phyloP scores from a whole-genome alignment of 2,797 vertebrate species.

The Danio aesculapii region DNA sequence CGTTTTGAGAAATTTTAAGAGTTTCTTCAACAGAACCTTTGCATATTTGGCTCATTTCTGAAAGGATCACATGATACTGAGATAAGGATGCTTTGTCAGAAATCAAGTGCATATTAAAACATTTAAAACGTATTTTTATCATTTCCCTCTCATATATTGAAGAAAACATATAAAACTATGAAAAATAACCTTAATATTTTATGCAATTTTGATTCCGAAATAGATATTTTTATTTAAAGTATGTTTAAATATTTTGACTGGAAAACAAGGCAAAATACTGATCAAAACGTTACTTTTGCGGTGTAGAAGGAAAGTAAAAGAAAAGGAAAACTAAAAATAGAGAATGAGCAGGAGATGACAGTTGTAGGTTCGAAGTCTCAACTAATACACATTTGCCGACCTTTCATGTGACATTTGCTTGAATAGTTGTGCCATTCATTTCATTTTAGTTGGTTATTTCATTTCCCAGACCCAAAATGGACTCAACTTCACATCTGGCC shows the following conservation, averaged over 20 bases:
- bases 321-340: background rate
- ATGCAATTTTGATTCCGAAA: background rate
- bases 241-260: constrained; percentile 5
- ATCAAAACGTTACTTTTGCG: background rate
- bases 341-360: background rate
- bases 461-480: background rate
- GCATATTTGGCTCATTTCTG: background rate
- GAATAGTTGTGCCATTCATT: constrained; percentile 28
- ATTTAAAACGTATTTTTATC: background rate
- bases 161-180: background rate
- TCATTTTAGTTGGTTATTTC: constrained; percentile 15
- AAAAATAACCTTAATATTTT: background rate
- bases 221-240: background rate
- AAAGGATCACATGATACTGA: background rate
- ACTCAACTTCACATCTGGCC: constrained; percentile 7
- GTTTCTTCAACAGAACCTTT: background rate
- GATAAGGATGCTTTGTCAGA: background rate
- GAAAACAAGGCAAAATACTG: constrained; percentile 7
- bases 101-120: background rate
- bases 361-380: constrained; percentile 18
- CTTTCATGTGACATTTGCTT: constrained; percentile 22
- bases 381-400: constrained; percentile 12
- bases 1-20: too few species aligned
- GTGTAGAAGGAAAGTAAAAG: constrained; percentile 5
- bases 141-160: background rate